Base-by-base conservation (phyloP, 2,888 invertebrate genomes). In the Pristionchus arcanus region DNA sequence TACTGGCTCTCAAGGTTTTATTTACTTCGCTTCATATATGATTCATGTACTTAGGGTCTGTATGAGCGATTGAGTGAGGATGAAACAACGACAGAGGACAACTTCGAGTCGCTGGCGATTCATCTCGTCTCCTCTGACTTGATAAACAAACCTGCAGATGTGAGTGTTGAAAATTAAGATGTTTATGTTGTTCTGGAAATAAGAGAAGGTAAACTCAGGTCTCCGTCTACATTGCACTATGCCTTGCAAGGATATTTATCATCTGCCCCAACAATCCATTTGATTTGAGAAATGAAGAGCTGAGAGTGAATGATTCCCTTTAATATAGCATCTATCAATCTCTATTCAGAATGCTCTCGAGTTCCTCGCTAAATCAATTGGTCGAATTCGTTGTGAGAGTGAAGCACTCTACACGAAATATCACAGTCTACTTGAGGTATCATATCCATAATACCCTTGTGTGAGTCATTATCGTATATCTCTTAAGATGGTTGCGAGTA, bases 351-450 rank as follows among this genome's bases (percentile, higher is more conserved):
- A 83, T 31, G 83, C 83, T 21, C 53, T 83, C 11, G 83, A 83
- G 1, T 83, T 83, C 16, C 16, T 83, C 13, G 83, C 83, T 31
- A 83, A 83, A 53, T 53, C 83, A n/a, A 28, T 83, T 25, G 83
- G 83, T 53, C 53, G 83, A 2, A 83, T 83, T 83, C 83, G 83
- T 53, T 37, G 53, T 55, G 83, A 83, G 55, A 83, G 37, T 25
- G 83, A 83, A 53, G 83, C 55, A 3, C 53, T 83, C 16, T 83
- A 83, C 55, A 55, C 83, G 28, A 49, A 28, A 83, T 83, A 83
- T 37, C 83, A 83, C 55, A 83, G 55, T 83, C 83, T 83, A 7
- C 28, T 83, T n/a, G 83, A 83, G 83, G 83, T 83, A 77, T 25
- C 13, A 7, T 21, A n/a, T n/a, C n/a, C 28, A 2, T 31, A 9